Base-by-base conservation (phyloP, 2,888 invertebrate genomes). In the Drosophila paramelanica region DNA sequence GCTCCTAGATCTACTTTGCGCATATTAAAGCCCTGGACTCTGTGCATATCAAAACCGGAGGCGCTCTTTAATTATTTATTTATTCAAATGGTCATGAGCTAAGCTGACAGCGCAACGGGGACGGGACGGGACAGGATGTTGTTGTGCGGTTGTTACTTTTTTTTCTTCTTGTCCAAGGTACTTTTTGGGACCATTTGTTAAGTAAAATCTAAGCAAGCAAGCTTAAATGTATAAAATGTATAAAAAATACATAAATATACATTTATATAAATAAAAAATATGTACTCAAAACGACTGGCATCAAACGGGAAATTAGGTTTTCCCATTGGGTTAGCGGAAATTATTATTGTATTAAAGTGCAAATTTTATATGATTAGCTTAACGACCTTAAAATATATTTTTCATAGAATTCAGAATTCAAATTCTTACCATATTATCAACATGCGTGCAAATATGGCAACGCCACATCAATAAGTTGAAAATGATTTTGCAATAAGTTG, bases 61-160 rank as follows among this genome's bases (percentile, higher is more conserved):
- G 56, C 58, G 58, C 50, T 57, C 66, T 81, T 79, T 82, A 79
- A 77, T 82, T 74, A 82, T 85, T 85, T 86, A 82, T 82, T 85
- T 74, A 82, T 85, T 82, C 68, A 71, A 73, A 77, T 67, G 72
- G 67, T 61, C 65, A 55, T 57, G 58, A 50, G 43, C 56, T 51
- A 60, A 61, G 52, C 58, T 51, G 53, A 59, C 17, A 38, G 39
- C 3, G 13, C 3, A 2, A 13, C n/a, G 23, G 10, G 3, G 8
- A 6, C 11, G 10, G 3, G 8, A 6, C 11, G 49, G 49, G 36
- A 1, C 17, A 13, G 33, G 13, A 33, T 13, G 20, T 3, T n/a
- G n/a, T 7, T 8, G 6, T 23, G n/a, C 8, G 14, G 31, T 31
- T 10, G 31, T 23, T 23, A 4, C 23, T 4, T 8, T 31, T 31